These are phyloP conservation scores for Clarias batrachus DNA, from an alignment of 2,113 vertebrate genomes.

Conservation along the genomic window DNA sequence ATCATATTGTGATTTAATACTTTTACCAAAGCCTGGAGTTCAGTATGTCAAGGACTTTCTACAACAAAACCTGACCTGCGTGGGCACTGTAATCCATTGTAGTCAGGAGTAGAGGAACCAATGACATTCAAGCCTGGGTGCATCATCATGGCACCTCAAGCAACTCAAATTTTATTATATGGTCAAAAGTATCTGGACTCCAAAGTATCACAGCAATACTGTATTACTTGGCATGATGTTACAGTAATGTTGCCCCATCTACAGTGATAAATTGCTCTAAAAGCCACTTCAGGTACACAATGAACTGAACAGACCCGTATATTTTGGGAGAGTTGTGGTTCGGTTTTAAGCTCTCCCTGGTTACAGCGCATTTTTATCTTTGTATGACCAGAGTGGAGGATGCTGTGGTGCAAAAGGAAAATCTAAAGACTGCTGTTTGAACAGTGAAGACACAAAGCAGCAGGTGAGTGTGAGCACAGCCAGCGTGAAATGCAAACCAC, in stretches of 20 bases:
- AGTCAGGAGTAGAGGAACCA: background rate
- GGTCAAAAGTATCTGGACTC: background rate
- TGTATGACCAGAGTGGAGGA: conserved; percentile 60
- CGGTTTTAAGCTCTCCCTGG: background rate
- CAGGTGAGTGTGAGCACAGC: conserved; percentile 38
- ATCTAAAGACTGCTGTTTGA: conserved; percentile 76
- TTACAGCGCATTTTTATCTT: background rate
- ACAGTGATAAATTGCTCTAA: background rate
- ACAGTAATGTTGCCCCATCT: background rate
- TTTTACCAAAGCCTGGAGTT: background rate
- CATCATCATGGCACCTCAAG: background rate
- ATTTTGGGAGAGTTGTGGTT: background rate
- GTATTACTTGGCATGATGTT: background rate
- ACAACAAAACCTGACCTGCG: background rate
- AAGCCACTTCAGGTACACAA: background rate
- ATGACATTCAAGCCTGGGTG: background rate
- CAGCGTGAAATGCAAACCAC: background rate
- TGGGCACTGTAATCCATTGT: background rate
- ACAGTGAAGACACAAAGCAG: conserved; percentile 49
- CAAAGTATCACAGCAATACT: too few relatives aligned
- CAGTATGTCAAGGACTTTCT: background rate
- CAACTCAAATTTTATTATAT: background rate
- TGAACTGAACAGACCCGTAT: background rate
- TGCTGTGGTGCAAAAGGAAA: conserved; percentile 75
- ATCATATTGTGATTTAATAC: background rate